Base-by-base conservation (phyloP, 2,888 invertebrate species). In the Linyphia triangularis region DNA sequence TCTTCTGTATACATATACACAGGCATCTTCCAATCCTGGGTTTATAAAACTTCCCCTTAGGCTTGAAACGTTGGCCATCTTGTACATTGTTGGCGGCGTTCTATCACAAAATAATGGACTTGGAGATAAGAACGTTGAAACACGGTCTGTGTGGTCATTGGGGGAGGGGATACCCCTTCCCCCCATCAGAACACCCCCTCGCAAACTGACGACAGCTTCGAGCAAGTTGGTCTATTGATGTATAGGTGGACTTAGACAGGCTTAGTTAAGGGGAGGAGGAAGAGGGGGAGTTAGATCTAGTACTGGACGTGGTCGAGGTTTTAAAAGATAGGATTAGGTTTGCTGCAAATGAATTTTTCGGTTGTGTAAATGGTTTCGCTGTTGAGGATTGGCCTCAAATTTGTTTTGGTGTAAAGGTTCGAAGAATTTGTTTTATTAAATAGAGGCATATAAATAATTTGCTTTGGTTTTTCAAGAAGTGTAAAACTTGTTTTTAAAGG, bases 41-140 rank as follows among this genome's bases (percentile, higher is more conserved):
- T 51, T 51, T 51, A 51, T 51, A 51, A 51, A 51, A 51, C 51
- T 51, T 19, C 61, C 63, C n/a, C 57, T 37, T n/a, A n/a, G 51
- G 16, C n/a, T 51, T 13, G n/a, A 51, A 61, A 24, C 28, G 10
- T 26, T 13, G 51, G 28, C 69, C 43, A n/a, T 43, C 30, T 10
- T 63, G 59, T 72, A 78, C 75, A 81, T 88, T 86, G 85, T 86
- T 63, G 37, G 72, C 30, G 37, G 51, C 81, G 86, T 75, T 88
- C 81, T 82, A 88, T 88, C 86, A 75, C 86, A 73, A 88, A 81
- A 88, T 88, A 88, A 88, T 88, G 86, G 86, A 81, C 86, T 69
- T 69, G 24, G 28, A 81, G 86, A 88, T 88, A 88, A 81, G 86
- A 81, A 75, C 75, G 59, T 73, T 86, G 86, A 85, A 85, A 78